Percentiles rank a stretch among this genome's conserved stretches.
These are phyloP conservation scores for Phyllotreta striolata DNA, from an alignment of 2,888 invertebrate genomes.

Conservation along the genomic window DNA sequence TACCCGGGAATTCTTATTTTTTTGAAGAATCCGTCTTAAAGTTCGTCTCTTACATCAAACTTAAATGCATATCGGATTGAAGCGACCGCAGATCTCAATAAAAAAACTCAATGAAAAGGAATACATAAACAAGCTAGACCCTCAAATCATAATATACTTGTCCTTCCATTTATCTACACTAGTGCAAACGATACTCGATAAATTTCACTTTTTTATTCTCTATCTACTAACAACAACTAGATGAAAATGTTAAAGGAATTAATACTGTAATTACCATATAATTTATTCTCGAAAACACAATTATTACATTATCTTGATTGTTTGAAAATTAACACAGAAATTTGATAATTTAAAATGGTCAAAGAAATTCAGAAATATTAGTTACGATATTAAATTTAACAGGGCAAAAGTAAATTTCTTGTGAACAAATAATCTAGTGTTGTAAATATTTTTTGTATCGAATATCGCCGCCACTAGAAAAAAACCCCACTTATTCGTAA, in stretches of 20 bases:
- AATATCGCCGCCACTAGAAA: neutral
- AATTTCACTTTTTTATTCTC: neutral
- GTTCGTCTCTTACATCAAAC: constrained; percentile 23
- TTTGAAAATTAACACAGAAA: no score
- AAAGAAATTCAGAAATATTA: no score
- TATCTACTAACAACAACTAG: no score
- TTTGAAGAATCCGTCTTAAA: constrained; percentile 8
- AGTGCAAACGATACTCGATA: neutral
- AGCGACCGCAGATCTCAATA: constrained; percentile 23
- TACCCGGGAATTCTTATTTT: constrained; percentile 9
- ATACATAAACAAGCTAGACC: constrained; percentile 21
- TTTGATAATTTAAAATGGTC: no score
- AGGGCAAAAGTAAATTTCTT: neutral
- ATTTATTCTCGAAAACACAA: no score
- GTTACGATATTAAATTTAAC: no score
- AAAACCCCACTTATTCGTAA: constrained; percentile 16
- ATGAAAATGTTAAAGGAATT: no score
- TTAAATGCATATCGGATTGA: constrained; percentile 23
- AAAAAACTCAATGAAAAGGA: constrained; percentile 26
- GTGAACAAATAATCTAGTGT: neutral
- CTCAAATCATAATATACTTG: constrained; percentile 27
- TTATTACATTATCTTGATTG: no score
- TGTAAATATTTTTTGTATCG: constrained; percentile 1
- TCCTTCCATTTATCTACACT: constrained; percentile 25
- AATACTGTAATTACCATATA: no score